These are phyloP conservation scores for Erpetoichthys calabaricus DNA, from an alignment of 2,797 vertebrate species.

Conservation along the genomic window DNA sequence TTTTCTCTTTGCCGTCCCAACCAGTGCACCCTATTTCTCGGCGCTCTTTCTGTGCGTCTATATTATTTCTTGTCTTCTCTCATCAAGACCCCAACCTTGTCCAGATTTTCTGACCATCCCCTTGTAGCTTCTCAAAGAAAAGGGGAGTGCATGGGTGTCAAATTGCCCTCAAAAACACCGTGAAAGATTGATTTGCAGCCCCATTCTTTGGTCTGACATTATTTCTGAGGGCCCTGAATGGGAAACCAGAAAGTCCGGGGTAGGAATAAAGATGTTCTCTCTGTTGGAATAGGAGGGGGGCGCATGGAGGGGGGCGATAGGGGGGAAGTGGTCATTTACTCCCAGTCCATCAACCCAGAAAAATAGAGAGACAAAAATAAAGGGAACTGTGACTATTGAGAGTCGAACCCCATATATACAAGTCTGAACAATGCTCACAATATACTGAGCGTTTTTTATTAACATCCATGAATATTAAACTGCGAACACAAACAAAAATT, in stretches of 20 bases:
- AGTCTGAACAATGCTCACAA: conserved; percentile 69
- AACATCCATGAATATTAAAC: conserved; percentile 95
- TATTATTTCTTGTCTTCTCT: conserved; percentile 41
- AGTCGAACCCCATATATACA: conserved; percentile 61
- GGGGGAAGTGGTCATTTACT: conserved; percentile 59
- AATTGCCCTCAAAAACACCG: conserved; percentile 78
- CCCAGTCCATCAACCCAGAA: conserved; percentile 76
- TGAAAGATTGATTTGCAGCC: conserved; percentile 89
- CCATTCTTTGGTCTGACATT: conserved; percentile 72
- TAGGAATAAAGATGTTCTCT: conserved; percentile 91
- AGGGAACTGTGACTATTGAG: conserved; percentile 56
- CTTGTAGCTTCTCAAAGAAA: conserved; percentile 62
- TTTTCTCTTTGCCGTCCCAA: conserved; percentile 54
- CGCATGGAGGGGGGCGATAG: conserved; percentile 32
- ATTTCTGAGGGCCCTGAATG: conserved; percentile 64
- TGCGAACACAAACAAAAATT: conserved; percentile 20
- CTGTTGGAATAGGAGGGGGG: conserved; percentile 50
- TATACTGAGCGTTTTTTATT: conserved; percentile 71
- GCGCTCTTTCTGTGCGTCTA: conserved; percentile 44
- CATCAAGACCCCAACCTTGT: conserved; percentile 49
- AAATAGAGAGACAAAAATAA: conserved; percentile 63
- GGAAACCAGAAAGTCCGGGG: conserved; percentile 62
- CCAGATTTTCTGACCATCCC: conserved; percentile 54
- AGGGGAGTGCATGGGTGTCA: conserved; percentile 67
- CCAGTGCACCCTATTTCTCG: conserved; percentile 40